Evolutionary conservation across 2,888 invertebrate species (phyloP).

Genomic region (Epinotia nisella): DNA sequence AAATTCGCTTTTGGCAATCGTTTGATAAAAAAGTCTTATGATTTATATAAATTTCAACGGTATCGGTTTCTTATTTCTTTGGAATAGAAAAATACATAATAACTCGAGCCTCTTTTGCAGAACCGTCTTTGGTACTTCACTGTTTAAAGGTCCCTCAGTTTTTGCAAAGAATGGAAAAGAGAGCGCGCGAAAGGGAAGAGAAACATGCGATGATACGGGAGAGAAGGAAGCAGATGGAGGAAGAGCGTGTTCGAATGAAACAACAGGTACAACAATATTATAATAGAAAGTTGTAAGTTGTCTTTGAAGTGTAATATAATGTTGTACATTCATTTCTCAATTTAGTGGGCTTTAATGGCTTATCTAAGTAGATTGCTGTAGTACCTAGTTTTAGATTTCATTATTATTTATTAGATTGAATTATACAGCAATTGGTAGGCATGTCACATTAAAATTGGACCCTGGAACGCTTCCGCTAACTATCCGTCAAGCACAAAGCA

Average conservation of each 20-base stretch:
- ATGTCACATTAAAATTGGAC: too few species aligned
- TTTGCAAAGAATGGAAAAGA: conserved; percentile 89
- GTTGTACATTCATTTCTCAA: neutral
- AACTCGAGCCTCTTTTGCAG: conserved; percentile 54
- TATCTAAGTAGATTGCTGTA: too few species aligned
- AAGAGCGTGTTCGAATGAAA: conserved; percentile 75
- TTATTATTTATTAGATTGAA: neutral
- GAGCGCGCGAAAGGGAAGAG: conserved; percentile 87
- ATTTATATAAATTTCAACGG: neutral
- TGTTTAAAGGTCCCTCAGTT: conserved; percentile 87
- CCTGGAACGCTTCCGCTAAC: too few species aligned
- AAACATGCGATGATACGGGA: conserved; percentile 80
- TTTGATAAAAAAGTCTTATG: neutral
- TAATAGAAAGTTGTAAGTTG: neutral
- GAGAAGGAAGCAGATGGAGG: conserved; percentile 78
- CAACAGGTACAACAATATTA: conserved; percentile 69
- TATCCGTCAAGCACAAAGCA: too few species aligned
- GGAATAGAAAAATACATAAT: neutral
- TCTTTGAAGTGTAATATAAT: neutral
- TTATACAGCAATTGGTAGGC: too few species aligned
- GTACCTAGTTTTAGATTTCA: too few species aligned
- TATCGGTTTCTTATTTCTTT: neutral
- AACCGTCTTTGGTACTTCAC: conserved; percentile 72
- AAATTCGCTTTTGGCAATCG: neutral
- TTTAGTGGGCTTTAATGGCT: neutral